Conservation (phyloP, 2,888 invertebrate species). For the Metalampra italica region DNA sequence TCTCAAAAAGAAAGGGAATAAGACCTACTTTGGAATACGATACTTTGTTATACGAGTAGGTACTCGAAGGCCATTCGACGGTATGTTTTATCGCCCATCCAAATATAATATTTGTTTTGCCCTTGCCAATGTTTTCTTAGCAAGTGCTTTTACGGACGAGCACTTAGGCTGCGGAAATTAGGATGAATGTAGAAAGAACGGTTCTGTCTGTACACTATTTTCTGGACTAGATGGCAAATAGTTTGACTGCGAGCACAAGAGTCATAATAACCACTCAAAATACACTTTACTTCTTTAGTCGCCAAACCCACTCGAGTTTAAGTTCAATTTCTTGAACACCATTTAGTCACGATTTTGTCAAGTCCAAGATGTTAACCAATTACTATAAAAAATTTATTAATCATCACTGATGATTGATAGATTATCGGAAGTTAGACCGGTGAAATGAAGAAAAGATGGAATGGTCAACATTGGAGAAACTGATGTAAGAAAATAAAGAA, state of each 20-base stretch:
- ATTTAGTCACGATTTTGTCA: no score
- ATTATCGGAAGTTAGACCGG: no score
- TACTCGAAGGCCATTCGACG: slow-evolving; percentile 19
- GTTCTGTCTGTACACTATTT: neutral
- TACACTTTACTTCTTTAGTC: no score
- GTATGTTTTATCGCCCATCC: slow-evolving; percentile 24
- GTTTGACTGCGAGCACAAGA: neutral
- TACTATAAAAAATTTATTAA: no score
- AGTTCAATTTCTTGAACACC: no score
- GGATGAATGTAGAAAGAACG: slow-evolving; percentile 1
- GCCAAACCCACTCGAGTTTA: no score
- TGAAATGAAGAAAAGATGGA: no score
- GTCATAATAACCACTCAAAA: no score
- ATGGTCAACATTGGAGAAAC: no score
- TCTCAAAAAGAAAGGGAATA: neutral
- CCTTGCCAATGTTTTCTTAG: slow-evolving; percentile 12
- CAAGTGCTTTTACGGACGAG: slow-evolving; percentile 12
- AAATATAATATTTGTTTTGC: slow-evolving; percentile 32
- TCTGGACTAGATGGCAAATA: neutral
- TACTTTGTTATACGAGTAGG: slow-evolving; percentile 21
- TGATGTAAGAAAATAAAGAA: no score
- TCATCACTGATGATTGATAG: no score
- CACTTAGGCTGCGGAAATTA: neutral
- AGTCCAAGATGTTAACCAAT: no score
- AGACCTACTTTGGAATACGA: slow-evolving; percentile 18